Conservation (phyloP, 2,797 vertebrate species). For the Gymnoscopelus microlampas region DNA sequence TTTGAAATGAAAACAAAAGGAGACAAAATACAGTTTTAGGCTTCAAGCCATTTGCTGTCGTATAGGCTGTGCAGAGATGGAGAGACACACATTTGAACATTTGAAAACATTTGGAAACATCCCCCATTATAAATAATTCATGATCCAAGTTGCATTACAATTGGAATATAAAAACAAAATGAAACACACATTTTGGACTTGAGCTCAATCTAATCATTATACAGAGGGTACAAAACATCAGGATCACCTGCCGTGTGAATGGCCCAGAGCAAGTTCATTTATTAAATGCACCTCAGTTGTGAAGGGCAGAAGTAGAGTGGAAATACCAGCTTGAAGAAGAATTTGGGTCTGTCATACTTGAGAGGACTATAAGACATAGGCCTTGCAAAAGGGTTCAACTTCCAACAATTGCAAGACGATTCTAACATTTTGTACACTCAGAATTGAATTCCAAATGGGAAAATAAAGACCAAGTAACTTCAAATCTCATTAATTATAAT, state of each 20-base stretch:
- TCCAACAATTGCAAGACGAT: neutral
- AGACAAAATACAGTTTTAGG: neutral
- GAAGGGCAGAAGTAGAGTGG: too few relatives aligned
- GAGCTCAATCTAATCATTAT: neutral
- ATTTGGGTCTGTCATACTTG: too few relatives aligned
- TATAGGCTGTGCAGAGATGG: neutral
- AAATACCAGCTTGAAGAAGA: too few relatives aligned
- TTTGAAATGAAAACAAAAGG: neutral
- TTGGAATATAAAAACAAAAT: neutral
- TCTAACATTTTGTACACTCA: neutral
- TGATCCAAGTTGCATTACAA: neutral
- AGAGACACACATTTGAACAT: neutral
- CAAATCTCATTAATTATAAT: neutral
- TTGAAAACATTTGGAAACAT: neutral
- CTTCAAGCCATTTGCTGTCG: neutral
- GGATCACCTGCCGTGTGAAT: neutral
- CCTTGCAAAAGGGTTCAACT: too few relatives aligned
- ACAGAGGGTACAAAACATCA: neutral
- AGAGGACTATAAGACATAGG: too few relatives aligned
- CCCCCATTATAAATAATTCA: constrained; percentile 6
- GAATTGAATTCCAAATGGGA: neutral
- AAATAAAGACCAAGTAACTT: neutral
- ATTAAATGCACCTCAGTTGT: too few relatives aligned
- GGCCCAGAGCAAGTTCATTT: too few relatives aligned
- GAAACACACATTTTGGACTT: neutral